phyloP scores from a whole-genome alignment of 2,888 invertebrate species.

The Uropetala carovei region DNA sequence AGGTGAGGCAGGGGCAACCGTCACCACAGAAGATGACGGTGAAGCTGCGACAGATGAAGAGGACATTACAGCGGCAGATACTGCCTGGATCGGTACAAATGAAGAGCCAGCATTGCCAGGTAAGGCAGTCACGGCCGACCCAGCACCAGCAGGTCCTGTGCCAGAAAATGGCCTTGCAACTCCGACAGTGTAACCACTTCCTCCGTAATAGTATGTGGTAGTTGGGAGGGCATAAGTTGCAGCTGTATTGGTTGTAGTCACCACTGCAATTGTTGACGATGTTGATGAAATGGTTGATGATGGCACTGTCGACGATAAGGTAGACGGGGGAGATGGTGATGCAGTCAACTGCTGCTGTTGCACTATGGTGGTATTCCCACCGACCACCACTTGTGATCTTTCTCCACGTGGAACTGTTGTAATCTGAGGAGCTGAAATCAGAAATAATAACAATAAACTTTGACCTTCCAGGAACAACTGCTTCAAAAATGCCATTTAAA shows the following conservation, averaged over 20 bases:
- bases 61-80: slow-evolving; percentile 38
- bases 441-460: not conserved
- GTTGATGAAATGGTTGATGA: slow-evolving; percentile 63
- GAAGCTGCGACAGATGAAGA: slow-evolving; percentile 34
- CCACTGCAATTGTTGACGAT: slow-evolving; percentile 66
- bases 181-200: slow-evolving; percentile 67
- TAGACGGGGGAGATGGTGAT: slow-evolving; percentile 52
- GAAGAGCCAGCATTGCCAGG: slow-evolving; percentile 34
- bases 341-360: slow-evolving; percentile 45
- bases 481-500: too few species aligned
- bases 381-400: slow-evolving; percentile 55
- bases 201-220: slow-evolving; percentile 66
- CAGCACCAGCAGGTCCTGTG: slow-evolving; percentile 65
- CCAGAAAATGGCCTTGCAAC: slow-evolving; percentile 67
- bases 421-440: slow-evolving; percentile 35
- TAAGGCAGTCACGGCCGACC: slow-evolving; percentile 4
- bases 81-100: slow-evolving; percentile 56
- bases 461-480: too few species aligned
- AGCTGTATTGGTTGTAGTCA: slow-evolving; percentile 66
- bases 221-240: slow-evolving; percentile 67
- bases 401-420: slow-evolving; percentile 38
- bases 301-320: slow-evolving; percentile 48
- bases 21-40: slow-evolving; percentile 29
- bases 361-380: slow-evolving; percentile 1
- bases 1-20: slow-evolving; percentile 65